These are phyloP conservation scores for Orientallactaga sibirica DNA, from an alignment of 2,797 vertebrate genomes.

Conservation along the genomic window DNA sequence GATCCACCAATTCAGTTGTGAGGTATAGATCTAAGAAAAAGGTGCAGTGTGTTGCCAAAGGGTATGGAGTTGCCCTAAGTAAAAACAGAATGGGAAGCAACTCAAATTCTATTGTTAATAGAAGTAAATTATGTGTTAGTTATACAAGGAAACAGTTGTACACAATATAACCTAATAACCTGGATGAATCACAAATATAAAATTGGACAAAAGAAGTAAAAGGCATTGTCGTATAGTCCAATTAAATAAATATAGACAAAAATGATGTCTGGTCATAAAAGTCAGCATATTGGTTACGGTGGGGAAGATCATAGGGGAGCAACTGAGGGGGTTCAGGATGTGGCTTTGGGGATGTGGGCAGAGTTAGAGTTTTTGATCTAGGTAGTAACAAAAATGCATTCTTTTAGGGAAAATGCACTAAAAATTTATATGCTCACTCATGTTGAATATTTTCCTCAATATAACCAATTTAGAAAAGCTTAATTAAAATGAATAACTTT, in stretches of 20 bases:
- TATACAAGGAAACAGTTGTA: neutral
- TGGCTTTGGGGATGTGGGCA: neutral
- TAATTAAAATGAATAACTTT: conserved; percentile 46
- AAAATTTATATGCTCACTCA: neutral
- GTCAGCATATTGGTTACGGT: conserved; percentile 17
- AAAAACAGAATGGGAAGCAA: conserved; percentile 20
- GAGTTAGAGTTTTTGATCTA: neutral
- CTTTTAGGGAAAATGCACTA: neutral
- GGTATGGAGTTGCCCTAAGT: neutral
- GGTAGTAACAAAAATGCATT: conserved; percentile 6
- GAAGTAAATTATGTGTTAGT: conserved; percentile 36
- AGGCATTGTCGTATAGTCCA: neutral
- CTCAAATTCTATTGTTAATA: conserved; percentile 5
- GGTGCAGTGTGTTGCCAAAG: neutral
- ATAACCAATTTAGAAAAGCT: conserved; percentile 6
- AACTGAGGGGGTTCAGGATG: neutral
- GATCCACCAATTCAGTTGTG: conserved; percentile 33
- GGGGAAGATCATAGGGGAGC: neutral
- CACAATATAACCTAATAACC: neutral
- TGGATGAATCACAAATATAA: neutral
- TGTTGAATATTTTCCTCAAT: neutral
- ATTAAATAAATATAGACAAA: neutral
- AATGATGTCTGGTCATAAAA: neutral
- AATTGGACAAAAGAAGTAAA: neutral
- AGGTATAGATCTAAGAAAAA: conserved; percentile 29